Conservation (phyloP, 2,888 invertebrate genomes). For the Callyntrura sp. region DNA sequence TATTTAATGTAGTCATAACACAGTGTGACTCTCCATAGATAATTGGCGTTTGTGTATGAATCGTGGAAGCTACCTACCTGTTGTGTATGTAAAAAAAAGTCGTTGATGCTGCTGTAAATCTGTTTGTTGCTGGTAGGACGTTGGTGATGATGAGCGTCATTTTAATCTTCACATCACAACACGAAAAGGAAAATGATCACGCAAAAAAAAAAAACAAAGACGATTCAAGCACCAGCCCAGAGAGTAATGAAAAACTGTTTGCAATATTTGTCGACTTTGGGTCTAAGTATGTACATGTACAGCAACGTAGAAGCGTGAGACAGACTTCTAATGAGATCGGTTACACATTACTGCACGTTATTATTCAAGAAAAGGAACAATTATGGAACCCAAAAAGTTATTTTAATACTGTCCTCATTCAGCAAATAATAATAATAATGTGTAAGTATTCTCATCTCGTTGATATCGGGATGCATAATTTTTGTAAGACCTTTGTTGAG, state of each 20-base stretch:
- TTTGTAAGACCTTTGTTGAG: constrained; percentile 22
- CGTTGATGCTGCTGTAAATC: not conserved
- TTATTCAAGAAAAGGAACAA: constrained; percentile 51
- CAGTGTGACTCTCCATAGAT: too few relatives aligned
- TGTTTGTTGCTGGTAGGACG: not conserved
- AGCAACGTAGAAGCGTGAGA: constrained; percentile 51
- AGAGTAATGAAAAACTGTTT: constrained; percentile 12
- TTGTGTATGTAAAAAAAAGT: too few relatives aligned
- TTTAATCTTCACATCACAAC: not conserved
- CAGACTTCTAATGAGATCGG: constrained; percentile 57
- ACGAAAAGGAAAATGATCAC: not conserved
- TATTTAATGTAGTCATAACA: too few relatives aligned
- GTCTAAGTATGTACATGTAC: constrained; percentile 13
- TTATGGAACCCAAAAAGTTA: constrained; percentile 14
- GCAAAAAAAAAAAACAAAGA: not conserved
- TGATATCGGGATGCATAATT: constrained; percentile 18
- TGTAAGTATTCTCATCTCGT: not conserved
- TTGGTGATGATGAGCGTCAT: not conserved
- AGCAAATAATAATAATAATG: not conserved
- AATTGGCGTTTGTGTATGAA: too few relatives aligned
- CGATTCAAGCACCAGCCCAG: not conserved
- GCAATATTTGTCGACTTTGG: too few relatives aligned
- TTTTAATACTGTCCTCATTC: constrained; percentile 57
- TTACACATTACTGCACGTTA: constrained; percentile 48
- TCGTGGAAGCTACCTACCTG: too few relatives aligned